phyloP scores from a whole-genome alignment of 2,113 vertebrate genomes.

The Numida meleagris region DNA sequence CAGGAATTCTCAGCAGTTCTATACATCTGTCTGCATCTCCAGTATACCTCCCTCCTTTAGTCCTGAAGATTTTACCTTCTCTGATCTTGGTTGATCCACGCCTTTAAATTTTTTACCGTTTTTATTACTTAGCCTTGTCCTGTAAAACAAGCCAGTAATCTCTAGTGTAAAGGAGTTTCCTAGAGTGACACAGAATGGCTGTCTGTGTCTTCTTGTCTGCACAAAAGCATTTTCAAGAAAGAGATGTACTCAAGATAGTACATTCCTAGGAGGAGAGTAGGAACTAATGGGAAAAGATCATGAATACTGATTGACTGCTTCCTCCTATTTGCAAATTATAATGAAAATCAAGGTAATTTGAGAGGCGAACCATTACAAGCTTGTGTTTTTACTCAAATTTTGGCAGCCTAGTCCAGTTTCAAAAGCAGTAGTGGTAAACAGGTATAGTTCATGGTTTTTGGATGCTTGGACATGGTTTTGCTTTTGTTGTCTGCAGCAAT shows the following conservation, averaged over 20 bases:
- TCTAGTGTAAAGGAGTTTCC: neutral
- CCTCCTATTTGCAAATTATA: neutral
- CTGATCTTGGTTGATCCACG: neutral
- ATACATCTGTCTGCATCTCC: neutral
- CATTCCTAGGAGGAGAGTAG: neutral
- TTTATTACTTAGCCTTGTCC: neutral
- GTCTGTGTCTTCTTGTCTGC: neutral
- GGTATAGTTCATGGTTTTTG: neutral
- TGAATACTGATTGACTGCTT: neutral
- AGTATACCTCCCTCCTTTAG: neutral
- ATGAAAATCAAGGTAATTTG: neutral
- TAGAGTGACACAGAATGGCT: neutral
- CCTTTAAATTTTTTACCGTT: neutral
- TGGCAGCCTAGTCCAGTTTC: neutral
- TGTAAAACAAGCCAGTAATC: neutral
- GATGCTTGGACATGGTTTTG: neutral
- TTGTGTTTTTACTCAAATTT: neutral
- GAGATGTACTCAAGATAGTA: neutral
- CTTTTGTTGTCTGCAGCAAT: neutral
- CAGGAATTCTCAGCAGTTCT: neutral
- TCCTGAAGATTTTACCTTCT: neutral
- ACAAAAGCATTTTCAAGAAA: neutral
- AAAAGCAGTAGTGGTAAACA: neutral
- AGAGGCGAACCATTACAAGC: neutral
- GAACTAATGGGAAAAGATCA: neutral